Conservation (phyloP, 2,113 vertebrate species). For the Aythya baeri region DNA sequence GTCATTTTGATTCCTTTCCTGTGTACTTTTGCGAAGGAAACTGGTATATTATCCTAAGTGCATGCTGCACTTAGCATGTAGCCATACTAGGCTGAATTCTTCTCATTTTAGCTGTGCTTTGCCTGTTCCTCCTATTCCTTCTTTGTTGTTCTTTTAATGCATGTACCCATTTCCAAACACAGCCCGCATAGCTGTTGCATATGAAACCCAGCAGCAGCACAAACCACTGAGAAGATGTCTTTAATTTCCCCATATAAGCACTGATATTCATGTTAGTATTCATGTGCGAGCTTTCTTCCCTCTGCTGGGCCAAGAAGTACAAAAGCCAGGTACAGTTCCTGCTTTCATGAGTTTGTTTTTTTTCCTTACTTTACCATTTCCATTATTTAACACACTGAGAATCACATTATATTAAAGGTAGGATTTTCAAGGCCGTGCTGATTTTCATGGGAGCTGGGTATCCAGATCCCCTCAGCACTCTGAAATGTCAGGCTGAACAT, state of each 20-base stretch:
- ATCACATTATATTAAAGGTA: neutral
- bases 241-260: neutral
- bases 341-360: neutral
- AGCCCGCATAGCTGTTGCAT: neutral
- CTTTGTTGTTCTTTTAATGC: neutral
- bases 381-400: neutral
- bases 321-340: neutral
- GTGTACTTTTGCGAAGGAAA: accelerated
- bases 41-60: neutral
- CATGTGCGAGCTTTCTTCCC: neutral
- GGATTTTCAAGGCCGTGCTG: neutral
- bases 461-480: neutral
- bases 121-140: neutral
- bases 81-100: neutral
- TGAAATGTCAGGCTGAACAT: neutral
- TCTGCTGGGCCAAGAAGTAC: neutral
- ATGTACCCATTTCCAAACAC: neutral
- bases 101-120: neutral
- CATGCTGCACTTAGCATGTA: neutral
- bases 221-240: neutral
- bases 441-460: neutral
- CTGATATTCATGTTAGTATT: neutral
- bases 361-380: neutral
- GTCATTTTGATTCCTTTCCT: neutral
- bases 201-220: neutral